Conservation (phyloP, 2,888 invertebrate species). For the Cephonodes hylas region DNA sequence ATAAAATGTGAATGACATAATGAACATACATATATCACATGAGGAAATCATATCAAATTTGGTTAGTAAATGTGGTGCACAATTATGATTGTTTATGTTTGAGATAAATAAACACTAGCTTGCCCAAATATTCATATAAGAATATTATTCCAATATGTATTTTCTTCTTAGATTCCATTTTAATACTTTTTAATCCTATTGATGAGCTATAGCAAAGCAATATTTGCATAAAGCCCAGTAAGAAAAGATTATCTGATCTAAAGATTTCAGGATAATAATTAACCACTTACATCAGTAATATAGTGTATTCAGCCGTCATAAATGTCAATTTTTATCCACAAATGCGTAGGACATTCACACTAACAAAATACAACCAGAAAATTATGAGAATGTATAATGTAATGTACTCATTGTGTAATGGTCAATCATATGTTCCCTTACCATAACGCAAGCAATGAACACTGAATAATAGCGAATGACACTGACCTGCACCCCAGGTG, state of each 20-base stretch:
- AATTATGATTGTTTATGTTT: background rate
- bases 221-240: background rate
- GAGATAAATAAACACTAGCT: background rate
- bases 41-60: background rate
- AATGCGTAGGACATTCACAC: background rate
- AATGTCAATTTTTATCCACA: background rate
- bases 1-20: background rate
- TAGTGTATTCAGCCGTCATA: too few relatives aligned
- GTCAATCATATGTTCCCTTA: background rate
- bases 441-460: background rate
- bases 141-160: background rate
- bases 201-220: background rate
- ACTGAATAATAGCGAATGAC: constrained; percentile 23
- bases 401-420: background rate
- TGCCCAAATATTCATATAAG: background rate
- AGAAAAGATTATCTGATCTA: background rate
- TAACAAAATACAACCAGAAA: background rate
- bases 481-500: constrained; percentile 74
- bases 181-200: background rate
- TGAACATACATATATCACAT: background rate
- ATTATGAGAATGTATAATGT: background rate
- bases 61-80: background rate
- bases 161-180: background rate
- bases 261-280: too few relatives aligned
- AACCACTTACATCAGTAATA: too few relatives aligned